Base-by-base conservation (phyloP, 2,797 vertebrate species). In the Apogon talboti region DNA sequence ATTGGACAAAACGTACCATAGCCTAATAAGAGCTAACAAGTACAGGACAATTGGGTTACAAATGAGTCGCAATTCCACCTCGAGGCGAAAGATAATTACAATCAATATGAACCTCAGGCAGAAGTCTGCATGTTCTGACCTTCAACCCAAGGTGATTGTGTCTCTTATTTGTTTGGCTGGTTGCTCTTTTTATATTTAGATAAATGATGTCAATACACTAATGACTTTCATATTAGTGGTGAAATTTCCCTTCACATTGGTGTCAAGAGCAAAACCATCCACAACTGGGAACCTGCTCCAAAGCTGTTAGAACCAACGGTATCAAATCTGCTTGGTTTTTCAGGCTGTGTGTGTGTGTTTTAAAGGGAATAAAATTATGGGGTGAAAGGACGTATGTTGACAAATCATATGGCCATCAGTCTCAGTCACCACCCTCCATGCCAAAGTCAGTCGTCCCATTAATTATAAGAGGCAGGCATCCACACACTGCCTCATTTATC, bases 401-500 rank as follows among this genome's bases (percentile, higher is more conserved):
- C 82, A 82, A 84, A 87, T 82, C 56, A 54, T 74, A 77, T 33
- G 71, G 77, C 64, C 83, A 74, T 85, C 76, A 66, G 71, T 78
- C 76, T 74, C 55, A 47, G 74, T 73, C 76, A 76, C 81, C 81
- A 58, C 71, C 63, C 78, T 78, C 60, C 60, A 7, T 56, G 68
- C 78, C 76, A 77, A 60, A 81, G 76, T 88, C 66, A 76, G 79
- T 81, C 79, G 66, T 89, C 77, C 86, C 87, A 89, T 92, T 92
- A 91, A 90, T 92, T 84, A 83, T 67, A 58, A 79, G 80, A 81
- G 84, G 83, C 87, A 84, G 81, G 81, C 63, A 53, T 76, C 16
- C 33, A 11, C 73, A 93, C 90, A 93, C 89, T 91, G 85, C 70
- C 66, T 82, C 89, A 53, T 89, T 92, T 83, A 79, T 90, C 60